Percentiles rank a stretch among this genome's conserved stretches.
phyloP scores from a whole-genome alignment of 2,888 invertebrate genomes.

The Aplocera efformata region DNA sequence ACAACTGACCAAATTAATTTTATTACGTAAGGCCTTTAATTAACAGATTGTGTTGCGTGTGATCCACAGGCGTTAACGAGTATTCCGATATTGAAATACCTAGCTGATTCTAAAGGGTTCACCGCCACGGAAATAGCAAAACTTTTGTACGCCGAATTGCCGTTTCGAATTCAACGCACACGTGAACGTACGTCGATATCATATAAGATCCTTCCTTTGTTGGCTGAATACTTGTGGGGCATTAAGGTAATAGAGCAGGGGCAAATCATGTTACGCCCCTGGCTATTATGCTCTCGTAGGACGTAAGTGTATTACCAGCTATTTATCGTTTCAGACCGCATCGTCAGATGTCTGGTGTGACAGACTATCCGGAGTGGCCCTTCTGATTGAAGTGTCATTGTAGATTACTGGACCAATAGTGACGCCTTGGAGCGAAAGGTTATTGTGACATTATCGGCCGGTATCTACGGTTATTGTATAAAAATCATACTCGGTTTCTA shows the following conservation, averaged over 20 bases:
- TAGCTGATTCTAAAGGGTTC: conserved; percentile 24
- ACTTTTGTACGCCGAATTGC: conserved; percentile 29
- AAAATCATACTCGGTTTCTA: no score
- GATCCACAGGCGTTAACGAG: background rate
- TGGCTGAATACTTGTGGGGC: conserved; percentile 61
- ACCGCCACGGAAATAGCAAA: conserved; percentile 25
- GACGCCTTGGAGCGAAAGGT: no score
- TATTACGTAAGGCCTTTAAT: no score
- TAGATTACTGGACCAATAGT: no score
- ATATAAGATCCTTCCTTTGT: conserved; percentile 66
- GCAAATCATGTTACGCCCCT: conserved; percentile 69
- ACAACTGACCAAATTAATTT: no score
- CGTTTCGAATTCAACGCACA: conserved; percentile 49
- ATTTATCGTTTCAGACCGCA: conserved; percentile 65
- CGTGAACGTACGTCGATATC: conserved; percentile 50
- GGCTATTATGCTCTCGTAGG: conserved; percentile 59
- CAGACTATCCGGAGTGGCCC: conserved; percentile 29
- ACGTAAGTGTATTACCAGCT: conserved; percentile 67
- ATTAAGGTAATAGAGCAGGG: conserved; percentile 66
- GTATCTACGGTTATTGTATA: no score
- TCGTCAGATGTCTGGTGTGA: conserved; percentile 39
- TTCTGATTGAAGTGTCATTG: conserved; percentile 29
- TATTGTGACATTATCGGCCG: no score
- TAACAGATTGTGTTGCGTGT: no score
- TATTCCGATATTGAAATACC: conserved; percentile 10